phyloP scores from a whole-genome alignment of 2,888 invertebrate species.

The Cephus nigrinus region DNA sequence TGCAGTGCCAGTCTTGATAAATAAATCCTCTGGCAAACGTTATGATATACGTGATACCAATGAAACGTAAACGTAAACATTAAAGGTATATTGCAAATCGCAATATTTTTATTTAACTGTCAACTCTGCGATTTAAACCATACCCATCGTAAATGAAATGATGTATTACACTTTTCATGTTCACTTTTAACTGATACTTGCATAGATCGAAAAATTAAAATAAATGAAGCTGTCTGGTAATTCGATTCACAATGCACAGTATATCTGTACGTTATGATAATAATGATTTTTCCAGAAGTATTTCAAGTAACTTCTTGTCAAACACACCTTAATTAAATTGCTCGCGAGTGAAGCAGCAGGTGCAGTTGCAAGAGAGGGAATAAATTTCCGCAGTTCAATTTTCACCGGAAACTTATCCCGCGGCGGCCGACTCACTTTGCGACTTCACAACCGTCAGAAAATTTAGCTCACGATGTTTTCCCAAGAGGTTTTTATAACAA shows the following conservation, averaged over 20 bases:
- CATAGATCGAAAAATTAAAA: neutral
- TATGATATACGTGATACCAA: neutral
- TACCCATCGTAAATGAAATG: neutral
- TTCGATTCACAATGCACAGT: neutral
- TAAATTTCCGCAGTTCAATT: neutral
- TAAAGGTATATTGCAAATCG: neutral
- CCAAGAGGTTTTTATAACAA: neutral
- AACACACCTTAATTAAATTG: neutral
- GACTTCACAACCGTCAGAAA: neutral
- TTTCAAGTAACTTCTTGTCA: neutral
- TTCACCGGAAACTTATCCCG: neutral
- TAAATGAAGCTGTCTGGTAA: neutral
- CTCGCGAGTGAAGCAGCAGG: neutral
- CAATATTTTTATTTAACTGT: neutral
- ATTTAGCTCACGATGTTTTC: neutral
- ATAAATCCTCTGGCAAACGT: neutral
- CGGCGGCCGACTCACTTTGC: neutral
- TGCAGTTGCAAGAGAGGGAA: neutral
- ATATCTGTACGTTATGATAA: neutral
- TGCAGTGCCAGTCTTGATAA: neutral
- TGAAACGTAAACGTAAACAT: neutral
- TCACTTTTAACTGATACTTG: neutral
- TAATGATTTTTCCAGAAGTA: neutral
- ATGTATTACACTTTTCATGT: neutral
- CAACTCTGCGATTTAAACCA: neutral